A percentile compares a stretch with the other conserved stretches of the same genome.
These are phyloP conservation scores for Machimus rusticus DNA, from an alignment of 2,888 invertebrate genomes.

Conservation along the genomic window DNA sequence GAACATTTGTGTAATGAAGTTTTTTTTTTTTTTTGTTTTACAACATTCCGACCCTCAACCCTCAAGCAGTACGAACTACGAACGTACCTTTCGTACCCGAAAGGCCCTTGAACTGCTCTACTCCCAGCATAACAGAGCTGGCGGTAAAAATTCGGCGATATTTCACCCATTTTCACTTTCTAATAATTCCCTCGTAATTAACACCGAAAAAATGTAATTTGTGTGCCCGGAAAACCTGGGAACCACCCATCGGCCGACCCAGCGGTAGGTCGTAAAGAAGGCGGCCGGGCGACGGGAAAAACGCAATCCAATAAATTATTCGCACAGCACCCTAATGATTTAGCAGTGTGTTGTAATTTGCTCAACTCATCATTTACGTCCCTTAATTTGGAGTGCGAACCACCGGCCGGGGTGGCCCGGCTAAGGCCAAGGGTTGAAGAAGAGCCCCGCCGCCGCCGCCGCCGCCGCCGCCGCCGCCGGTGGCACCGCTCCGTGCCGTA, in stretches of 20 bases:
- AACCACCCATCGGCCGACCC: constrained; percentile 12
- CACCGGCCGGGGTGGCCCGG: neutral
- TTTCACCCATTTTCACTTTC: constrained; percentile 22
- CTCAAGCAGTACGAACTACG: neutral
- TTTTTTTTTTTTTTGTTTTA: neutral
- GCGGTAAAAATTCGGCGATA: neutral
- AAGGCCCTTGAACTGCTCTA: neutral
- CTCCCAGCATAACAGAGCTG: neutral
- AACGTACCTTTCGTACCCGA: neutral
- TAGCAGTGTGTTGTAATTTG: constrained; percentile 47
- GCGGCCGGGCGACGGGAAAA: constrained; percentile 9
- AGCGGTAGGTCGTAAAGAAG: constrained; percentile 1
- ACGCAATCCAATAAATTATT: constrained; percentile 42
- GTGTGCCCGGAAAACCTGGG: constrained; percentile 29
- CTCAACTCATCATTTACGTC: constrained; percentile 47
- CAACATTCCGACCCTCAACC: neutral
- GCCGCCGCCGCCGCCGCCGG: neutral
- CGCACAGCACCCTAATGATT: constrained; percentile 46
- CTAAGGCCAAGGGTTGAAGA: constrained; percentile 33
- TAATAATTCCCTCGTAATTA: constrained; percentile 33
- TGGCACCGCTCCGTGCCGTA: neutral
- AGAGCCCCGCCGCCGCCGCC: neutral
- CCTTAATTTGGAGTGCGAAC: constrained; percentile 44
- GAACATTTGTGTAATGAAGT: neutral
- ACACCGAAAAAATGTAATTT: constrained; percentile 36